Base-by-base conservation (phyloP, 2,797 vertebrate genomes). In the Myotis vivesi region DNA sequence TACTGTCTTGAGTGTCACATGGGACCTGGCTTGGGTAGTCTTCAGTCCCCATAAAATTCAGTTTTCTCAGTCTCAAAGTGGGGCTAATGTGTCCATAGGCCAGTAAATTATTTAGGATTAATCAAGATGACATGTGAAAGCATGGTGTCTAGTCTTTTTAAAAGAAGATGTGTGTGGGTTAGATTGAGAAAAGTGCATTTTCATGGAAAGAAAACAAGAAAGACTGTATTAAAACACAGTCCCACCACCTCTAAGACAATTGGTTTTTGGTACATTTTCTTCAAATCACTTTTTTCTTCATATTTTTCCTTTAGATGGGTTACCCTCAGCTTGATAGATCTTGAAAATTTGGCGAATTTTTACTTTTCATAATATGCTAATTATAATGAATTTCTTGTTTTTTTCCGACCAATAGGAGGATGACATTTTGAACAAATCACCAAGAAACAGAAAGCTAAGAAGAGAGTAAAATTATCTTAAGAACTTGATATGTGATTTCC, bases 401-500 rank as follows among this genome's bases (percentile, higher is more conserved):
- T 96, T 59, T 57, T 87, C 44, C 49, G 75, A 94, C 76, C 96
- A 99, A 96, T 96, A 98, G 98, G 99, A 99, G 96, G 99, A 99
- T 1, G 99, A 99, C 94, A 96, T 99, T 98, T 98, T 99, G 98
- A 99, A 99, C 98, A 98, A 99, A 98, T 99, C 99, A 96, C 99
- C 99, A 95, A 99, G 99, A 99, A 99, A 98, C 98, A 99, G 98
- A 99, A 99, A 98, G 98, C 97, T 98, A 90, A 98, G 99, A 98
- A 99, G 98, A 99, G 99, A 99, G 98, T 99, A 99, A 99, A 97
- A 92, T 96, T 98, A 90, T 96, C 85, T 30, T 97, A 98, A 98
- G 98, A 98, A 98, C 98, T 98, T 98, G 94, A 98, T 97, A 97
- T 98, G 97, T 98, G 96, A 97, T 98, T 92, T 93, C 96, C 95